Evolutionary conservation across 2,888 invertebrate genomes (phyloP).

Genomic region (Harpalus rufipes): DNA sequence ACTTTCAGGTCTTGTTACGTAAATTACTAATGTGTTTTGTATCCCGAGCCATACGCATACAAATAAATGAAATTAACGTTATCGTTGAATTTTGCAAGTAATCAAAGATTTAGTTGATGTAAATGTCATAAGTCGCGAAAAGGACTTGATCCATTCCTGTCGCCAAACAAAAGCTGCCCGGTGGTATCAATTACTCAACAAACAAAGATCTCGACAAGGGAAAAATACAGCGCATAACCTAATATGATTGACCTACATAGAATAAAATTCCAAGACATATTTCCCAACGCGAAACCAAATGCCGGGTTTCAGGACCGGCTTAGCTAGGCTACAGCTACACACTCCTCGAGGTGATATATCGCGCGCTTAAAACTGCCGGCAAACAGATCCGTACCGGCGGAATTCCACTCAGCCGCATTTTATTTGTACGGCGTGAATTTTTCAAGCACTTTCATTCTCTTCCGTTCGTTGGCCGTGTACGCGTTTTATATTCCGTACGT

Average conservation of each 20-base stretch:
- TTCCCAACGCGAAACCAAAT: conserved; percentile 45
- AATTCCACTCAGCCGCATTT: conserved; percentile 49
- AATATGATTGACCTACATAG: conserved; percentile 46
- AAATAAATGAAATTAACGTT: no score
- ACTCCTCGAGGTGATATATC: conserved; percentile 26
- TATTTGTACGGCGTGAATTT: conserved; percentile 52
- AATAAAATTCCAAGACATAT: conserved; percentile 45
- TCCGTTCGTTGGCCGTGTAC: conserved; percentile 21
- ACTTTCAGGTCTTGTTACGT: no score
- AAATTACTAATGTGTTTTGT: no score
- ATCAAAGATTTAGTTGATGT: neutral
- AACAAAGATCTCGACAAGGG: conserved; percentile 12
- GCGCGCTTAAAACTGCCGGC: conserved; percentile 32
- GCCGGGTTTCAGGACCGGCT: conserved; percentile 14
- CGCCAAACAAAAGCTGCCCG: neutral
- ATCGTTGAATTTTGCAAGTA: no score
- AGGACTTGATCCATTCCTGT: neutral
- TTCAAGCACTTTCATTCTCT: conserved; percentile 60
- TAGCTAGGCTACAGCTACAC: conserved; percentile 32
- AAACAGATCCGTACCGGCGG: conserved; percentile 45
- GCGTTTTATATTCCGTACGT: conserved; percentile 46
- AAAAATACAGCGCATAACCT: conserved; percentile 35
- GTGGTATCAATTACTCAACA: conserved; percentile 37
- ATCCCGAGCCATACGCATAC: no score
- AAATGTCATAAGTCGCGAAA: neutral